Conservation (phyloP, 2,113 vertebrate species). For the Hydrochoerus hydrochaeris region DNA sequence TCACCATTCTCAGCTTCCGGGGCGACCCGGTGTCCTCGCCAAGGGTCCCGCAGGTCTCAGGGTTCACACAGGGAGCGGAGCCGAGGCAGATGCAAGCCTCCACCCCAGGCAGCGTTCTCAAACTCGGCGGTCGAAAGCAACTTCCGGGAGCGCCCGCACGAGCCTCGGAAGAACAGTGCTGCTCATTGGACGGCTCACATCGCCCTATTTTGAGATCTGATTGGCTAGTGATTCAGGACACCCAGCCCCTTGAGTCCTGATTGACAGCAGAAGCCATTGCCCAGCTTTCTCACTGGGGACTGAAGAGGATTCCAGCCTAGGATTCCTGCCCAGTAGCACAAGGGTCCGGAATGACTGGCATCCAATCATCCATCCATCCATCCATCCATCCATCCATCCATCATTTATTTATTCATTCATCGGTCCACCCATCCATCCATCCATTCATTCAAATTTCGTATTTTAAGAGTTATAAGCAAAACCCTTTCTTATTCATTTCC, state of each 20-base stretch:
- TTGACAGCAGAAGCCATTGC: not conserved
- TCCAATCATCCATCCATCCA: no score
- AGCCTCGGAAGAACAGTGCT: not conserved
- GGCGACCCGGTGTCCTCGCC: not conserved
- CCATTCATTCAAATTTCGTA: not conserved
- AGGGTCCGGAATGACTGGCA: not conserved
- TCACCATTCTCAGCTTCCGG: not conserved
- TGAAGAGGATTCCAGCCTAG: not conserved
- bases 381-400: no score
- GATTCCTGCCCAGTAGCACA: not conserved
- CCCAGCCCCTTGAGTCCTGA: not conserved
- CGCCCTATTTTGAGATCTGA: not conserved
- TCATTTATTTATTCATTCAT: no score
- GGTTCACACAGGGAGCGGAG: not conserved
- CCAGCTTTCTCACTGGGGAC: not conserved
- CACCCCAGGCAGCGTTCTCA: not conserved
- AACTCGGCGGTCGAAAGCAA: not conserved
- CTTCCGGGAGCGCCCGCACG: not conserved
- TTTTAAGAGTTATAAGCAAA: slow-evolving; percentile 71
- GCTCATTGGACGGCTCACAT: not conserved
- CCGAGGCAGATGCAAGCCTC: not conserved
- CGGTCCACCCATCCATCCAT: not conserved
- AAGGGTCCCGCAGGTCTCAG: not conserved
- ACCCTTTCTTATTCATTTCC: slow-evolving; percentile 72
- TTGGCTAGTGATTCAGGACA: not conserved